Conservation (phyloP, 1,140 invertebrate species). For the Mercenaria mercenaria region DNA sequence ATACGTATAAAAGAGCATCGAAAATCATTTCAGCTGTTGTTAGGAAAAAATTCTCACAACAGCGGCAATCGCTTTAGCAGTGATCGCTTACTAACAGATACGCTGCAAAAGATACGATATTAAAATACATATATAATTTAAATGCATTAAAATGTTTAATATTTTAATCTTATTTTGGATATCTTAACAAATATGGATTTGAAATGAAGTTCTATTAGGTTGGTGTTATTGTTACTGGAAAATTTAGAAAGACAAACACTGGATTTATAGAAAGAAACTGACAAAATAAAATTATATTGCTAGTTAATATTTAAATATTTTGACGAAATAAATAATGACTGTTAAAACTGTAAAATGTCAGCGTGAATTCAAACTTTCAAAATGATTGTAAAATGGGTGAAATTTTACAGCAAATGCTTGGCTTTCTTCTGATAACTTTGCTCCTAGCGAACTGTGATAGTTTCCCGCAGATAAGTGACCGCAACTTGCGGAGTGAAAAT, state of each 20-base stretch:
- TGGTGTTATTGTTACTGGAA: too few species aligned
- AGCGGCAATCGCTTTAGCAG: background rate
- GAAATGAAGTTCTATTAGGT: too few species aligned
- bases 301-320: too few species aligned
- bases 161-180: too few species aligned
- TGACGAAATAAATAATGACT: background rate
- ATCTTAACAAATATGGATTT: too few species aligned
- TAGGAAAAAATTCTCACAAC: background rate
- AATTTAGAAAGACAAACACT: too few species aligned
- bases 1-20: constrained; percentile 5
- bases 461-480: constrained; percentile 27
- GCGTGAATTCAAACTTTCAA: constrained; percentile 11
- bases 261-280: too few species aligned
- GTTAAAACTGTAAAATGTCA: constrained; percentile 12
- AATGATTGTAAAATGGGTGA: constrained; percentile 61
- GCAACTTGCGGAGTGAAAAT: background rate
- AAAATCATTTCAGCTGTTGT: background rate
- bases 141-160: too few species aligned
- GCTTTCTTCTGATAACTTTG: constrained; percentile 17
- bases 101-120: too few species aligned
- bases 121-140: too few species aligned
- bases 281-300: too few species aligned
- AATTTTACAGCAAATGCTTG: constrained; percentile 31
- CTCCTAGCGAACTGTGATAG: background rate
- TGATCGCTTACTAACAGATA: too few species aligned